Conservation (phyloP, 2,113 vertebrate genomes). For the Etheostoma cragini region DNA sequence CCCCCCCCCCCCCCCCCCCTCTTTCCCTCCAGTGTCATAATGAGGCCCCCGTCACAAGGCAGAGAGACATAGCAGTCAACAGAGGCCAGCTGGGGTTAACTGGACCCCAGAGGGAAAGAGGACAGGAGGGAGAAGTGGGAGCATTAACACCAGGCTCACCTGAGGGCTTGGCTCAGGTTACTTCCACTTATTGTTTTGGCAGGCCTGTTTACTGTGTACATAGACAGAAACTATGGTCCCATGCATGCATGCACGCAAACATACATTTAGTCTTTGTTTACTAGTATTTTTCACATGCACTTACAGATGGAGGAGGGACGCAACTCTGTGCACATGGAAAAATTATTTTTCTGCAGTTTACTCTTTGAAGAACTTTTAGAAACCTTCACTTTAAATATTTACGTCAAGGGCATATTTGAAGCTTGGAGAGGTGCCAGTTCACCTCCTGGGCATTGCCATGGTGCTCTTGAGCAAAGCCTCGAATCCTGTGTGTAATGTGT, state of each 20-base stretch:
- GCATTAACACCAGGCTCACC: conserved; percentile 60
- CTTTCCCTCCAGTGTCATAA: conserved; percentile 68
- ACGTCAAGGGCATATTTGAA: not conserved
- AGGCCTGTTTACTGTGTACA: conserved; percentile 1
- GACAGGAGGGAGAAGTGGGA: conserved; percentile 49
- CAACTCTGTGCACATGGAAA: not conserved
- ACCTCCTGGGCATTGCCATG: no score
- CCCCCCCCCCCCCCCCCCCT: not conserved
- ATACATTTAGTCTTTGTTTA: not conserved
- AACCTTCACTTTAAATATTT: not conserved
- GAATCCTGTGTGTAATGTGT: no score
- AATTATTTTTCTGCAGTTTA: not conserved
- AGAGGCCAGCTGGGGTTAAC: conserved; percentile 73
- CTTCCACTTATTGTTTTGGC: conserved; percentile 46
- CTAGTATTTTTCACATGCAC: not conserved
- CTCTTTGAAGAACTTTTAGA: not conserved
- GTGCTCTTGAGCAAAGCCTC: no score
- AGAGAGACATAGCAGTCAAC: conserved; percentile 36
- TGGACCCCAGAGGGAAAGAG: conserved; percentile 64
- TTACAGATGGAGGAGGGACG: not conserved
- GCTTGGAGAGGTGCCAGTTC: no score
- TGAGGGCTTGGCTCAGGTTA: conserved; percentile 58
- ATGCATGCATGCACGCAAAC: not conserved
- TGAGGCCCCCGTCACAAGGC: conserved; percentile 54
- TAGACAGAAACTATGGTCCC: not conserved